Evolutionary conservation across 2,888 invertebrate species (phyloP).

Genomic region (Dinocampus coccinellae): DNA sequence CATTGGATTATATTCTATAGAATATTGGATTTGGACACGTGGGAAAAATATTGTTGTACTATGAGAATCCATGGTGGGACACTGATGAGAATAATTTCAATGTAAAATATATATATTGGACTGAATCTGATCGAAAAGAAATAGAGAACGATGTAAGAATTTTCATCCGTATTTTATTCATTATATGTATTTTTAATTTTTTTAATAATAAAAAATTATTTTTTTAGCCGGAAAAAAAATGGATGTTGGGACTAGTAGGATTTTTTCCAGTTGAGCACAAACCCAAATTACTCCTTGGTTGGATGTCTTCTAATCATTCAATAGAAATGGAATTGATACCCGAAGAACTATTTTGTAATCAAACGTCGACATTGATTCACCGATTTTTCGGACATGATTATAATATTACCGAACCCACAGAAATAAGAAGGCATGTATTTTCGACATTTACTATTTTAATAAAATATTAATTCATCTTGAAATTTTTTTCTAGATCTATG

Average conservation of each 20-base stretch:
- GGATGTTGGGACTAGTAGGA: constrained; percentile 76
- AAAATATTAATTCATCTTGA: not conserved
- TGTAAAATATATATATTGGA: constrained; percentile 73
- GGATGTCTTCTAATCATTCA: constrained; percentile 76
- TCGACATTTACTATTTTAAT: not conserved
- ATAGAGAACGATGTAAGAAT: constrained; percentile 67
- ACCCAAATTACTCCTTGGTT: constrained; percentile 75
- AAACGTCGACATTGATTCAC: constrained; percentile 69
- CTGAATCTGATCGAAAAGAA: constrained; percentile 67
- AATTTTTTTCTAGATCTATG: constrained; percentile 71
- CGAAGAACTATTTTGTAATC: constrained; percentile 70
- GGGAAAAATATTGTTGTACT: constrained; percentile 78
- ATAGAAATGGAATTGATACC: constrained; percentile 74
- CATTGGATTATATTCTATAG: constrained; percentile 54
- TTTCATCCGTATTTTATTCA: constrained; percentile 51
- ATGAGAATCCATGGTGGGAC: constrained; percentile 76
- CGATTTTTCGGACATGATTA: constrained; percentile 71
- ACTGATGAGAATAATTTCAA: constrained; percentile 3
- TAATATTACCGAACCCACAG: constrained; percentile 70
- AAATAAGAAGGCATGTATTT: constrained; percentile 70
- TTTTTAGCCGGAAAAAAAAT: constrained; percentile 69
- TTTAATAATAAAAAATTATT: not conserved
- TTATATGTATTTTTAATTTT: not conserved
- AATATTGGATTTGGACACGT: constrained; percentile 76
- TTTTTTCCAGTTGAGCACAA: constrained; percentile 76